Percentiles rank a stretch among this genome's conserved stretches.
Conservation (phyloP, 2,797 vertebrate genomes). For the Cossypha dichroa region DNA sequence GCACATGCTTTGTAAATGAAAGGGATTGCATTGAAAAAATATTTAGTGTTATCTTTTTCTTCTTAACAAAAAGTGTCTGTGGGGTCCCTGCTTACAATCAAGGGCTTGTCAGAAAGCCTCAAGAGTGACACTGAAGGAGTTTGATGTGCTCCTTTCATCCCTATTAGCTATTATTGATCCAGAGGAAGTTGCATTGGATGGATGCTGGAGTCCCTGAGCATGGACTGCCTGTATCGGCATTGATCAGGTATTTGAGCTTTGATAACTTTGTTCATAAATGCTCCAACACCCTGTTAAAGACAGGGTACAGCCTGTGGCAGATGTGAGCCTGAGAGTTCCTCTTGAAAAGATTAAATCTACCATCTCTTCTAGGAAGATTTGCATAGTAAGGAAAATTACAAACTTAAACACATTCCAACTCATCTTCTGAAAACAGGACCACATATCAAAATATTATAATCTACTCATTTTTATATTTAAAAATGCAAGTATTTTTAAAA, state of each 20-base stretch:
- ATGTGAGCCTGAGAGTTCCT: not conserved
- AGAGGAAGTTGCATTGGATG: not conserved
- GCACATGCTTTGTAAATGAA: not conserved
- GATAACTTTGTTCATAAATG: not conserved
- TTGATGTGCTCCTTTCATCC: not conserved
- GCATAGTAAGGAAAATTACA: not conserved
- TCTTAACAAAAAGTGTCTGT: not conserved
- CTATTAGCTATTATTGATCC: not conserved
- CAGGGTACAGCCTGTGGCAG: not conserved
- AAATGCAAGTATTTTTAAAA: not conserved
- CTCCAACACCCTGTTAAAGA: not conserved
- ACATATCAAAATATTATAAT: not conserved
- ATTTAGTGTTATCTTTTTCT: not conserved
- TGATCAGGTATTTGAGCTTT: not conserved
- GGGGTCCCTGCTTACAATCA: not conserved
- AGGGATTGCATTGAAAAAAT: not conserved
- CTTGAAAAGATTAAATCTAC: not conserved
- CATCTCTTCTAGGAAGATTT: not conserved
- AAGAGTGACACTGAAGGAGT: not conserved
- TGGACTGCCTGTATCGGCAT: not conserved
- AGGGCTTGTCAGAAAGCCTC: not conserved
- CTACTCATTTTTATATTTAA: not conserved
- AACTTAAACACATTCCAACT: not conserved
- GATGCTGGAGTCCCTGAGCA: not conserved
- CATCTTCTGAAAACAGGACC: not conserved